Evolutionary conservation across 2,797 vertebrate genomes (phyloP).

Genomic region (Danio choprae): DNA sequence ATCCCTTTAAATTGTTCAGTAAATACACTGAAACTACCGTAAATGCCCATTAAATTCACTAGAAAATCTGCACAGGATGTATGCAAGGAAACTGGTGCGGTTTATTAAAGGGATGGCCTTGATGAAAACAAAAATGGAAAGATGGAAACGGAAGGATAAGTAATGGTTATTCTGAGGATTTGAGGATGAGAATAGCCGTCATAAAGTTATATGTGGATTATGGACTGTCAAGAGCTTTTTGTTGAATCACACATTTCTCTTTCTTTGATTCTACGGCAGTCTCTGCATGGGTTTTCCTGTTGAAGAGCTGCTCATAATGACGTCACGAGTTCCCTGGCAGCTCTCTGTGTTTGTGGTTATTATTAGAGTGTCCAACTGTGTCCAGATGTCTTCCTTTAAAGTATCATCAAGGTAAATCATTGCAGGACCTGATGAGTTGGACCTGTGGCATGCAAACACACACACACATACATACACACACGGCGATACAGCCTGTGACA

Average conservation of each 20-base stretch:
- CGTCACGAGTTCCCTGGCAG: conserved; percentile 70
- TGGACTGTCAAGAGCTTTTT: conserved; percentile 31
- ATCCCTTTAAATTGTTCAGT: too few relatives aligned
- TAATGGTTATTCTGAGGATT: conserved; percentile 17
- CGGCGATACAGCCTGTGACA: conserved; percentile 74
- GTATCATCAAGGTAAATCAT: conserved; percentile 72
- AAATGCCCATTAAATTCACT: neutral
- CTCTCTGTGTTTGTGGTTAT: conserved; percentile 66
- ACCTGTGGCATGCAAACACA: conserved; percentile 49
- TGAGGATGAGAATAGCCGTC: conserved; percentile 28
- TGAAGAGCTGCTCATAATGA: conserved; percentile 67
- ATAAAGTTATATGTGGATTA: conserved; percentile 36
- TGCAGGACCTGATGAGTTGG: conserved; percentile 60
- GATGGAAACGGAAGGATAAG: conserved; percentile 25
- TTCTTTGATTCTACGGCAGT: conserved; percentile 75
- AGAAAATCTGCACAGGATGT: conserved; percentile 3
- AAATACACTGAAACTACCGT: neutral
- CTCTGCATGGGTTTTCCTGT: conserved; percentile 72
- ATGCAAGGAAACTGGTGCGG: neutral
- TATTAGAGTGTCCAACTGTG: conserved; percentile 71
- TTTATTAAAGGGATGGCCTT: conserved; percentile 7
- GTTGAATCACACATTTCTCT: conserved; percentile 55
- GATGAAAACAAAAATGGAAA: conserved; percentile 19
- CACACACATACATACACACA: neutral
- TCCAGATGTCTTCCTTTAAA: conserved; percentile 82